Base-by-base conservation (phyloP, 2,797 vertebrate species). In the Arrhamphus sclerolepis region DNA sequence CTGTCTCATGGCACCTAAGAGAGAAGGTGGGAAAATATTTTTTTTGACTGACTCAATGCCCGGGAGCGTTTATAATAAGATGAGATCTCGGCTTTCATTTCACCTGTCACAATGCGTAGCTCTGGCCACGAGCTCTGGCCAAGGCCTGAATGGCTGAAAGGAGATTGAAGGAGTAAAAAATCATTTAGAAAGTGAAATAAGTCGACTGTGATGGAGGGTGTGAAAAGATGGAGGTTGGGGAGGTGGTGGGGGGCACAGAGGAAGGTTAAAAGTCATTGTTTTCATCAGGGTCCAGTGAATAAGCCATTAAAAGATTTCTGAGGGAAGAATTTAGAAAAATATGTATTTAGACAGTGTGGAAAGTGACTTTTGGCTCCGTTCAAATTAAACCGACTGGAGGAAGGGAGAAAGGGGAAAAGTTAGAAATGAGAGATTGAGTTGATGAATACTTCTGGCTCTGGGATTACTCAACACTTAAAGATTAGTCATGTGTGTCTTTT, bases 41-140 rank as follows among this genome's bases (percentile, higher is more conserved):
- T 83, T 84, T 87, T 83, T 84, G 87, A 85, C 83, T 79, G 87
- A 80, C 79, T 87, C 85, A 91, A 90, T 87, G 89, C 86, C 87
- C 89, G 44, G 53, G 50, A 85, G 85, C 83, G 78, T 89, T 89
- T 84, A 89, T 89, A 89, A 86, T 84, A 87, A 93, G 89, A 92
- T 92, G 90, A 92, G 90, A 92, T 91, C 77, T 81, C 70, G 75
- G 82, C 83, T 91, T 92, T 92, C 88, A 92, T 93, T 92, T 92
- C 84, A 90, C 81, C 87, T 87, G 81, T 92, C 89, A 91, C 89
- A 92, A 91, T 91, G 87, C 66, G 52, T 26, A 42, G 77, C 76
- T 20, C 26, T 31, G 61, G 68, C 78, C 83, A 77, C 76, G 54
- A 84, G 81, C 82, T 69, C 54, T n/a, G 64, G 81, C 85, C 54